Percentiles rank a stretch among this genome's conserved stretches.
Conservation (phyloP, 37 sponge, comb jelly and placozoan genomes). For the Halichondria panicea region DNA sequence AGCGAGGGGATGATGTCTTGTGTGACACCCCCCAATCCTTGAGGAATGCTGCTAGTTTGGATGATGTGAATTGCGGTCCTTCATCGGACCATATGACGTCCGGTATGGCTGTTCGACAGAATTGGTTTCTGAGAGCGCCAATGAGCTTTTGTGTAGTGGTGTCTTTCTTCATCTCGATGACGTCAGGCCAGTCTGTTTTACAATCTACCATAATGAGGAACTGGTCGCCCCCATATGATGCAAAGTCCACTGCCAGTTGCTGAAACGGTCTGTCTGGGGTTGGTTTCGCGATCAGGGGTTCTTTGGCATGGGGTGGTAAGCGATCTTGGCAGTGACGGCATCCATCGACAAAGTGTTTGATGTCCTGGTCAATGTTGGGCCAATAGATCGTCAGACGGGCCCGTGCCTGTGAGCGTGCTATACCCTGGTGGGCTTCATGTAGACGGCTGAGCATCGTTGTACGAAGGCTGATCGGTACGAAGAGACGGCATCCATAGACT, state of each 20-base stretch:
- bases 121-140: neutral
- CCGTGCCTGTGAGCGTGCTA: slow-evolving; percentile 3
- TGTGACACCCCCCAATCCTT: slow-evolving; percentile 12
- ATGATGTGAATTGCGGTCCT: neutral
- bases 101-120: slow-evolving; percentile 24
- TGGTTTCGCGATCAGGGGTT: slow-evolving; percentile 16
- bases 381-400: slow-evolving; percentile 1
- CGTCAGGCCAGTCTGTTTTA: slow-evolving; percentile 33
- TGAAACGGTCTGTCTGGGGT: slow-evolving; percentile 12
- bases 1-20: slow-evolving; percentile 10
- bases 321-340: slow-evolving; percentile 29
- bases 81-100: slow-evolving; percentile 21
- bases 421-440: slow-evolving; percentile 10
- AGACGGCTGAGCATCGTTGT: neutral
- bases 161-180: slow-evolving; percentile 19
- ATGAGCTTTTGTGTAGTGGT: slow-evolving; percentile 12
- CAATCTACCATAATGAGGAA: slow-evolving; percentile 38
- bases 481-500: slow-evolving; percentile 25
- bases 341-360: slow-evolving; percentile 6
- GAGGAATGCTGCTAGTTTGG: neutral
- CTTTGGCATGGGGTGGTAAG: slow-evolving; percentile 12
- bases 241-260: slow-evolving; percentile 30
- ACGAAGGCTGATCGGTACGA: slow-evolving; percentile 16
- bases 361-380: slow-evolving; percentile 10
- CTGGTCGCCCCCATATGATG: slow-evolving; percentile 8